Evolutionary conservation across 2,888 invertebrate species (phyloP), one percentile per base, ranked within the genome.

Genomic region (Palloptera scutellata): DNA sequence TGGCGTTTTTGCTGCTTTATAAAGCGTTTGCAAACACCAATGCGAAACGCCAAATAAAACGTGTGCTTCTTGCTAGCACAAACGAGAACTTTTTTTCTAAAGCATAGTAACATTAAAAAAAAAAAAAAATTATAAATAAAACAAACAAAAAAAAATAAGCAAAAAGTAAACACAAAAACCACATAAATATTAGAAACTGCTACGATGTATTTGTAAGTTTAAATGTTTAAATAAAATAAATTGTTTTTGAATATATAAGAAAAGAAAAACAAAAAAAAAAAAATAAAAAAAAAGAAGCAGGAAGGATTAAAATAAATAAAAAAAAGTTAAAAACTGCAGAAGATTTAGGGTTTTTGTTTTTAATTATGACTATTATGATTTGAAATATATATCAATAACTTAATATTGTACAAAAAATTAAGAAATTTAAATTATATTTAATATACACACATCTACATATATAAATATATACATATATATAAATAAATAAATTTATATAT

Each of bases 341-440:
- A 15, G 6, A 48, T 4, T 48, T 48, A n/a, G 15, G 2, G 13
- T 48, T 48, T 8, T n/a, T 15, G 13, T 48, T n/a, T n/a, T 13
- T 48, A 48, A 48, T 48, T n/a, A 48, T 48, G 15, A 15, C 6
- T 48, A n/a, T n/a, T 48, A 48, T n/a, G 1, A 48, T n/a, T 30
- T 30, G 45, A 59, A 42, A 67, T 67, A 60, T 53, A 64, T 67
- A 60, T 64, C 58, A 63, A 67, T 63, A 66, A 67, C 55, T 60
- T 59, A 60, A 65, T 66, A 58, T 75, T 81, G 81, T 81, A 81
- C 80, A 81, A 80, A 81, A 75, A 72, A 69, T 70, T 64, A 70
- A 77, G 71, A n/a, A n/a, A 70, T 75, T 77, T 75, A 74, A 75
- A 74, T 72, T 71, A 68, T 68, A 71, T 72, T 60, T 71, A 75